These are phyloP conservation scores for Hirudinaria manillensis DNA, from an alignment of 2,888 invertebrate species.

Conservation along the genomic window DNA sequence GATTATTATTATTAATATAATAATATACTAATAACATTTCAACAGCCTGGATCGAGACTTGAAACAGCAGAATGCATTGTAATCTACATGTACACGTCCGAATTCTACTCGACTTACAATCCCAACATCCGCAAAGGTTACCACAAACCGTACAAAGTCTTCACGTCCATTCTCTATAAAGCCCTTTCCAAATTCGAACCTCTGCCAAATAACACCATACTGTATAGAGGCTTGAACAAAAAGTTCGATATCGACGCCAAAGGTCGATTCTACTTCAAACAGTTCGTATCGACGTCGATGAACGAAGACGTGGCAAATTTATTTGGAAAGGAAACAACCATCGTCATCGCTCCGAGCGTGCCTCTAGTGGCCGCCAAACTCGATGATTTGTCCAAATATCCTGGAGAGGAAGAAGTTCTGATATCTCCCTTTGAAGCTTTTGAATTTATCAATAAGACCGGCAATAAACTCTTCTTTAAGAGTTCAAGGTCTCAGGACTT, in stretches of 20 bases:
- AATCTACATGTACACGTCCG: conserved; percentile 10
- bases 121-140: conserved; percentile 13
- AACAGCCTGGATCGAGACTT: background rate
- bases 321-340: conserved; percentile 2
- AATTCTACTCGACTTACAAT: conserved; percentile 13
- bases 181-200: conserved; percentile 6
- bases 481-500: background rate
- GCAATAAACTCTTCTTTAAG: background rate
- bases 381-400: background rate
- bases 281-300: conserved; percentile 9
- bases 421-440: conserved; percentile 14
- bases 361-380: background rate
- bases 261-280: conserved; percentile 16
- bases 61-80: background rate
- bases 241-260: background rate
- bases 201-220: background rate
- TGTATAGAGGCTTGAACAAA: conserved; percentile 12
- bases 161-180: conserved; percentile 8
- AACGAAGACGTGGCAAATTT: background rate
- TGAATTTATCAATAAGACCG: background rate
- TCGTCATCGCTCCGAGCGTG: background rate
- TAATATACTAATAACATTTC: background rate
- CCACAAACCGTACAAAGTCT: background rate
- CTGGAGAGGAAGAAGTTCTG: conserved; percentile 8
- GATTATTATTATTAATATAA: no score